Conservation (phyloP, 2,113 vertebrate species). For the Casuarius casuarius region DNA sequence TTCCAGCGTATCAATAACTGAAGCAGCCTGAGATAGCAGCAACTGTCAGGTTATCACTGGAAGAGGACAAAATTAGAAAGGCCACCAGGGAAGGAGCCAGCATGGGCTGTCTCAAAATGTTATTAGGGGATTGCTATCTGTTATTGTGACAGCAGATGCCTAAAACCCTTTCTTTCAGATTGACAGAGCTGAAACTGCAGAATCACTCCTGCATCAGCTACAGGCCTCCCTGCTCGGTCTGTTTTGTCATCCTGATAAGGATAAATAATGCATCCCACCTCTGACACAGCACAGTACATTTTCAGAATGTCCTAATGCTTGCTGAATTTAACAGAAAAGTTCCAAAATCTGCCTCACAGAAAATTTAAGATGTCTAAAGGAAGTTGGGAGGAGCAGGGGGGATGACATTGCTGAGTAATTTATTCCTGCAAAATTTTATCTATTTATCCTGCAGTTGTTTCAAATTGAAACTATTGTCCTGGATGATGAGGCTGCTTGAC, state of each 20-base stretch:
- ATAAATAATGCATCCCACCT: background rate
- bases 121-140: background rate
- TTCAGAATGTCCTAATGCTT: background rate
- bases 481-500: conserved; percentile 37
- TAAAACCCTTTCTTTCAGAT: background rate
- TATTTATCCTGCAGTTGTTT: background rate
- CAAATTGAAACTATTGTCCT: conserved; percentile 43
- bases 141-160: background rate
- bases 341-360: background rate
- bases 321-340: conserved; percentile 1
- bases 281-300: background rate
- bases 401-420: background rate
- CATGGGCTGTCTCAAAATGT: background rate
- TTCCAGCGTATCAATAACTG: background rate
- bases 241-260: background rate
- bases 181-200: background rate
- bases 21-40: background rate
- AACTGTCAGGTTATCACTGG: background rate
- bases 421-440: background rate
- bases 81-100: background rate
- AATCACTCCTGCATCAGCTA: background rate
- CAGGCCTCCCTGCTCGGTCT: background rate
- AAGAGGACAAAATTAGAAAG: background rate
- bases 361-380: background rate
- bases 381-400: background rate